Base-by-base conservation (phyloP, 2,888 invertebrate species). In the Creontiades dilutus region DNA sequence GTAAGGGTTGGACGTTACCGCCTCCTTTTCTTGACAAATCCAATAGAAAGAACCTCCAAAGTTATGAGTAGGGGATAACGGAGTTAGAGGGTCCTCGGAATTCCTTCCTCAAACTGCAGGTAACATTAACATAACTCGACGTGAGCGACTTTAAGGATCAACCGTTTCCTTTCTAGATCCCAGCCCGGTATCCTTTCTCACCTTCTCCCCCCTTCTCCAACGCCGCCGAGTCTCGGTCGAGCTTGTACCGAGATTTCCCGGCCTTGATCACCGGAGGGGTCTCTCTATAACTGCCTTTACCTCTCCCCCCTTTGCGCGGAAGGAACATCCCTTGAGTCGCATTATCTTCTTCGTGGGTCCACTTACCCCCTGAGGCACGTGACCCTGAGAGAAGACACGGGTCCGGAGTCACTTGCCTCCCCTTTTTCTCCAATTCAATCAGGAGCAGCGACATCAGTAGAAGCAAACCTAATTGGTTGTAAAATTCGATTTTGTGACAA, bases 261-360 rank as follows among this genome's bases (percentile, higher is more conserved):
- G 37, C 37, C 85, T 85, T 28, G 46, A 75, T 68, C 46, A 75
- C 82, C 27, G 23, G 82, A 82, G 78, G 27, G 82, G 48, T 27
- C 52, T n/a, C 52, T 52, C 52, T 82, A 48, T 82, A 82, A 82
- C 82, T 82, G 48, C 19, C 82, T 82, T 48, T 82, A 52, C 47
- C 48, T 23, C 46, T 47, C 75, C 47, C 46, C 68, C 46, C 11
- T 37, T 55, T 47, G 27, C 28, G 9, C 68, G 86, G 86, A 75
- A 85, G 48, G 75, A 86, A 86, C 68, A 68, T 86, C 86, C 86
- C 86, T 47, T 75, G 86, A 86, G 75, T 86, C 75, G 48, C 86
- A 86, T 86, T 86, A 86, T 82, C 86, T 61, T 86, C 86, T 75
- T 75, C 47, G 47, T 75, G 86, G 46, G 86, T 86, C 86, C 86